Evolutionary conservation across 2,888 invertebrate genomes (phyloP).

Genomic region (Conus canariensis): DNA sequence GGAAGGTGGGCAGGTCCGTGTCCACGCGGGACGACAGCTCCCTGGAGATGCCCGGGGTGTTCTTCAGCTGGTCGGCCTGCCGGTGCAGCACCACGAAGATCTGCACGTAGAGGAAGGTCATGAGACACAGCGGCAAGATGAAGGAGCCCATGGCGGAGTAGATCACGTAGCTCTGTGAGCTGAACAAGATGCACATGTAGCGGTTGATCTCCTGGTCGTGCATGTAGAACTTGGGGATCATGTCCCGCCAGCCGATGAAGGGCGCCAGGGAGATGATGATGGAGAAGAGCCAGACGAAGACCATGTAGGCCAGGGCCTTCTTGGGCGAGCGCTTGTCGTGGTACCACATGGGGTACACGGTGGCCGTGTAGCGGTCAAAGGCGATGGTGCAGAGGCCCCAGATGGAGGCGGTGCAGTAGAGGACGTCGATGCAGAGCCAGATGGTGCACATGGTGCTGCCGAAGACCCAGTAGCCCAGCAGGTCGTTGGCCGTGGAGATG

Average conservation of each 20-base stretch:
- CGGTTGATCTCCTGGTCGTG: conserved; percentile 63
- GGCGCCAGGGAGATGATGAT: conserved; percentile 77
- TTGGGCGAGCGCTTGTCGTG: conserved; percentile 74
- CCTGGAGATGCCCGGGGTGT: conserved; percentile 14
- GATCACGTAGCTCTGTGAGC: conserved; percentile 75
- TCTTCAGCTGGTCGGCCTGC: conserved; percentile 57
- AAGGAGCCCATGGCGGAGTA: conserved; percentile 78
- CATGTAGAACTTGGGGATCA: conserved; percentile 67
- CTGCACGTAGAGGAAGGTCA: conserved; percentile 76
- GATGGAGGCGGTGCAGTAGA: conserved; percentile 79
- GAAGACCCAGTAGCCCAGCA: conserved; percentile 78
- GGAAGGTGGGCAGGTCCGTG: conserved; percentile 33
- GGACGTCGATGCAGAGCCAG: conserved; percentile 77
- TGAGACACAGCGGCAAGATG: conserved; percentile 76
- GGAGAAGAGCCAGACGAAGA: conserved; percentile 77
- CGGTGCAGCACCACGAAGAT: conserved; percentile 76
- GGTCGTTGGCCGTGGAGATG: conserved; percentile 74
- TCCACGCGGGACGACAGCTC: neutral
- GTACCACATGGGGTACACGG: conserved; percentile 78
- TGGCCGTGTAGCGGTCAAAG: conserved; percentile 78
- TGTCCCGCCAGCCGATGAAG: conserved; percentile 75
- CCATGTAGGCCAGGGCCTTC: conserved; percentile 74
- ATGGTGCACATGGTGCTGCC: conserved; percentile 75
- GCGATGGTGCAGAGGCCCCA: conserved; percentile 79
- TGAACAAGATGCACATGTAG: conserved; percentile 75